Evolutionary conservation across 2,888 invertebrate genomes (phyloP), one percentile per base, ranked within the genome.

Genomic region (Ypsolopha sequella): DNA sequence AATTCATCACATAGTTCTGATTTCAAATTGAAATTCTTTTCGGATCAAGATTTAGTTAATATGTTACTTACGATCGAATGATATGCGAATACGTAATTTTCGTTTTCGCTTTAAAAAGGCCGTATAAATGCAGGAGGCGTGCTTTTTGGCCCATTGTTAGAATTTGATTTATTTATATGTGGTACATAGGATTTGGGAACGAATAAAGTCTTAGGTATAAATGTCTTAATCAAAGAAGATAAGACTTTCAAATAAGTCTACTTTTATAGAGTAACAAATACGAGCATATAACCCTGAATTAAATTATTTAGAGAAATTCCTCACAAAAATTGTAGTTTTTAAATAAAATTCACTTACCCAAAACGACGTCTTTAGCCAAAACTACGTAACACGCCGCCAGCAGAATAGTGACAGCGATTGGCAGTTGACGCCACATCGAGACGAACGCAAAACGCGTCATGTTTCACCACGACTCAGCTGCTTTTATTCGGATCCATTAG

Each of bases 401-500:
- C 50, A 80, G 55, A 52, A 65, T 58, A 52, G 65, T 71, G 69
- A 77, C 69, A 64, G 76, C 74, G 64, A 76, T 65, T 61, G 78
- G 70, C 81, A 79, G 75, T 72, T 77, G 73, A 74, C 82, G 80
- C 79, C 81, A 79, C 80, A 77, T 73, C 61, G 70, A 69, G 72
- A 75, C 75, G 63, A 66, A 67, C 66, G 66, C 65, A 61, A 59
- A 55, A 48, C 66, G 75, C 69, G 64, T 78, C 82, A 84, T 85
- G 65, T 76, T 80, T 68, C 65, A 63, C 64, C 55, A 53, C 63
- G 61, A 69, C 66, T 79, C 75, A 79, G 68, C 75, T 76, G 46
- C 67, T 76, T 69, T 71, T 77, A 64, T 73, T 72, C 60, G 73
- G 78, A 81, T 80, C 85, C 85, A 85, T 85, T 78, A 79, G 81